Conservation (phyloP, 2,888 invertebrate species). For the Trichogramma evanescens region DNA sequence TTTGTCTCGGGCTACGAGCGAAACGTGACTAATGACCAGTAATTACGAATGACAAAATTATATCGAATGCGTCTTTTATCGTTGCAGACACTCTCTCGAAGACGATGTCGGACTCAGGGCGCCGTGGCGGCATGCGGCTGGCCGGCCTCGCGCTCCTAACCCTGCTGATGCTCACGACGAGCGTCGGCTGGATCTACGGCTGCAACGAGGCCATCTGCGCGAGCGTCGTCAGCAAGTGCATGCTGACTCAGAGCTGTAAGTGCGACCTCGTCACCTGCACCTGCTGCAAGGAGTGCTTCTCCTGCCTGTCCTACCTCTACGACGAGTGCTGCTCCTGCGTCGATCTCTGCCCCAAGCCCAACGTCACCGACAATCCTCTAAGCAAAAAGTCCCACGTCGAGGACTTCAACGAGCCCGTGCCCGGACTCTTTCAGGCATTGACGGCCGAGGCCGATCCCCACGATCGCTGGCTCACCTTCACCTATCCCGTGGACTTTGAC, state of each 20-base stretch:
- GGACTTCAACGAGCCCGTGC: slow-evolving; percentile 73
- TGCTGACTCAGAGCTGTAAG: slow-evolving; percentile 92
- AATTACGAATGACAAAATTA: no score
- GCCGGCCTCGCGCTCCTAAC: background rate
- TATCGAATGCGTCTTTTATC: no score
- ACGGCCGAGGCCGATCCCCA: slow-evolving; percentile 71
- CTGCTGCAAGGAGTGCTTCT: slow-evolving; percentile 91
- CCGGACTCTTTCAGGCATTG: slow-evolving; percentile 75
- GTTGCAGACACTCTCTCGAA: background rate
- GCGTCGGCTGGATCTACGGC: slow-evolving; percentile 26
- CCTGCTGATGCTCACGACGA: background rate
- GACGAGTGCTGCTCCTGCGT: slow-evolving; percentile 95
- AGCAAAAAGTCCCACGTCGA: slow-evolving; percentile 80
- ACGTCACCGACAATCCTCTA: slow-evolving; percentile 66
- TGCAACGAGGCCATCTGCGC: slow-evolving; percentile 95
- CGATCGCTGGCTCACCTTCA: slow-evolving; percentile 77
- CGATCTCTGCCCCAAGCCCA: slow-evolving; percentile 84
- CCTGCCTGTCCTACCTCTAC: slow-evolving; percentile 81
- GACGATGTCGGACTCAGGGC: background rate
- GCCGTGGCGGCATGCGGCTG: background rate
- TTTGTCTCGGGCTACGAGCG: no score
- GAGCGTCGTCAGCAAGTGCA: slow-evolving; percentile 92
- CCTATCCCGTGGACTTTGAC: slow-evolving; percentile 71
- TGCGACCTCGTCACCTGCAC: slow-evolving; percentile 88
- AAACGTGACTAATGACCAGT: no score